Evolutionary conservation across 2,113 vertebrate genomes (phyloP).

Genomic region (Peucedramus taeniatus): DNA sequence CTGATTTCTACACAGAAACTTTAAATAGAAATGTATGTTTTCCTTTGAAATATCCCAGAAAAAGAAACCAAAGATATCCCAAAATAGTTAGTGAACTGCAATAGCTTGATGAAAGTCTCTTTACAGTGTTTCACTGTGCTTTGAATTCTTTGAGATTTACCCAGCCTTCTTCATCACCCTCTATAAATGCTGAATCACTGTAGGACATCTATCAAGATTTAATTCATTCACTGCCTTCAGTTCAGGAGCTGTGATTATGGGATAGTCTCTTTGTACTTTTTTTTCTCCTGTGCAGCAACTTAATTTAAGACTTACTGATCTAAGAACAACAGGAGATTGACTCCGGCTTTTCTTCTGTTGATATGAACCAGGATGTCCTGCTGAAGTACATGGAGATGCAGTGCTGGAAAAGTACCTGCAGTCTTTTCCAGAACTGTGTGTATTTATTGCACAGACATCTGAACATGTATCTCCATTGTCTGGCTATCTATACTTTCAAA

Average conservation of each 20-base stretch:
- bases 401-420: background rate
- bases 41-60: slow-evolving; percentile 22
- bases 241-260: background rate
- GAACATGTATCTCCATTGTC: background rate
- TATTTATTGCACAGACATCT: background rate
- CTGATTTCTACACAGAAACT: slow-evolving; percentile 9
- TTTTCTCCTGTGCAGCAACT: background rate
- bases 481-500: background rate
- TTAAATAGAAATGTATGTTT: slow-evolving; percentile 32
- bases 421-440: background rate
- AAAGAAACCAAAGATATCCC: slow-evolving; percentile 26
- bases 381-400: background rate
- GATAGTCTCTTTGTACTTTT: background rate
- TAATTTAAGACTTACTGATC: background rate
- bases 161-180: background rate
- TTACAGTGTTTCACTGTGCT: background rate
- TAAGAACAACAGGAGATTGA: background rate
- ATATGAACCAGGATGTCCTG: background rate
- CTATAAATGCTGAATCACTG: slow-evolving; percentile 24
- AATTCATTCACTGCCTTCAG: background rate
- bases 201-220: background rate
- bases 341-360: background rate
- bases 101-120: background rate
- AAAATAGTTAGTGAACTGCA: slow-evolving; percentile 5
- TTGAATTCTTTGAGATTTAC: slow-evolving; percentile 23